Base-by-base conservation (phyloP, 2,888 invertebrate species). In the Orchestes rusci region DNA sequence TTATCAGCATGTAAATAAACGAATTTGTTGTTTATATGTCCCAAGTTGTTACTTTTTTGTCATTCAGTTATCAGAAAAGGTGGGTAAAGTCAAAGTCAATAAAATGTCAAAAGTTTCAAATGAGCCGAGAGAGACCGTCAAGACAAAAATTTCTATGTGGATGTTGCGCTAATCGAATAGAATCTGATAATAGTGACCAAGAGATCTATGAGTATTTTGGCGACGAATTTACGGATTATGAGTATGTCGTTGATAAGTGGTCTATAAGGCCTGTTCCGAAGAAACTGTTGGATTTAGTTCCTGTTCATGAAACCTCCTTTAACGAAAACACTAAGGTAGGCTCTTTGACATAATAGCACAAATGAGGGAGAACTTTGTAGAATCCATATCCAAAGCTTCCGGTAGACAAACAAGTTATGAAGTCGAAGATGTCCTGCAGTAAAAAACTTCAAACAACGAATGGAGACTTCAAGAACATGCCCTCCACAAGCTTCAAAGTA, bases 201-300 rank as follows among this genome's bases (percentile, higher is more conserved):
- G 36, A 49, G 7, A 45, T 53, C 30, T 38, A 45, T n/a, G 43
- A 51, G 16, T 45, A 42, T 31, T 56, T 55, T 29, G 51, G 52
- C 1, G 47, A 42, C 23, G 54, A 56, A 23, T 54, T 54, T 45
- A 51, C 54, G 1, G 56, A 56, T 15, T 57, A 53, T 39, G 57
- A 57, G 38, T 57, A 55, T 35, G 53, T 57, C 4, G 52, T 57
- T 23, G 57, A 57, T 40, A 57, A 57, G 39, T 34, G 56, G 39
- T 53, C 54, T 2, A 55, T 57, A 16, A 47, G 50, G 32, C 43
- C 51, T 15, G 54, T 48, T 10, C 57, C 57, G 3, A 57, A 56
- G 40, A 48, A 53, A 28, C 43, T 54, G 2, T 33, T 57, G 27
- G 54, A 57, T 36, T 36, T 45, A 40, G 48, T 44, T 2, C 48